Evolutionary conservation across 2,888 invertebrate species (phyloP), one percentile per base, ranked within the genome.

Genomic region (Caenorhabditis afra): DNA sequence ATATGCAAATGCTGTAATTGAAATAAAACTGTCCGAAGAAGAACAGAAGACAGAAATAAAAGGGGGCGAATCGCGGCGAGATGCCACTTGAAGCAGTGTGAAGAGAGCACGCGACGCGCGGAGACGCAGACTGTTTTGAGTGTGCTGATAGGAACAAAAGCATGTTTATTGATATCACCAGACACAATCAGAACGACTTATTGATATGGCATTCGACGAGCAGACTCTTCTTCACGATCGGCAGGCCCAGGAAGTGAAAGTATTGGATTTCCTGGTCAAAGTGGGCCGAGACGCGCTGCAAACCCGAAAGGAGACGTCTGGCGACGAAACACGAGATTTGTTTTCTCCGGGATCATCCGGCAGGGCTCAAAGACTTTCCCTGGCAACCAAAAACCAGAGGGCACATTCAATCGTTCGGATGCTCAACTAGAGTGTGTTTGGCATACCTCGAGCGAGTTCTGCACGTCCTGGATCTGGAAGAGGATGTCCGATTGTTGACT

Each of bases 231-330:
- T 78, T 66, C 3, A 66, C 73, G 22, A 78, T 66, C 11, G 71
- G 71, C 14, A 78, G 44, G 1, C 73, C 71, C 37, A 71, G 35
- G 20, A 78, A 50, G 23, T 78, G 59, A 35, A 78, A 78, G 35
- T 67, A 78, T 62, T 71, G 71, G 49, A 78, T 73, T 61, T 78
- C 78, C 37, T 78, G 49, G 49, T 78, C 73, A 50, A 78, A 73
- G 52, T 78, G 73, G 22, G 44, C 61, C 3, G 78, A 53, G 23
- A 61, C 61, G 18, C 78, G 35, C 78, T 78, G 78, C 16, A 71
- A 78, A 59, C 49, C 52, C 23, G 52, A 52, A 52, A 52, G 52
- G 29, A 52, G 52, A 52, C 52, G 52, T 52, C 52, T 52, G 52
- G 52, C 29, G 23, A 29, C n/a, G 29, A 52, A 49, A 49, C 20